Conservation (phyloP, 1,140 invertebrate genomes). For the Capitella teleta region DNA sequence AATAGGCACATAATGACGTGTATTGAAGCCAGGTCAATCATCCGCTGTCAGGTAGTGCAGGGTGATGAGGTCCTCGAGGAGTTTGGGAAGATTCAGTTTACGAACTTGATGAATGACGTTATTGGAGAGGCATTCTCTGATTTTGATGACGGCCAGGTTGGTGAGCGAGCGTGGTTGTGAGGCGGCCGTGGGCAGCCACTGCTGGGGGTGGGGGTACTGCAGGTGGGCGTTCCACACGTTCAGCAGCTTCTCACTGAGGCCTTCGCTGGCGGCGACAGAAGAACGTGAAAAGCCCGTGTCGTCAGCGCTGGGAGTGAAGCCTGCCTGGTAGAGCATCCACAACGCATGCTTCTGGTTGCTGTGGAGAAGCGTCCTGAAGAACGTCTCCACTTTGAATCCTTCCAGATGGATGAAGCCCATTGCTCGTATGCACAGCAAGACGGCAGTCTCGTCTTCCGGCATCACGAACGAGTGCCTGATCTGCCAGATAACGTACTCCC, state of each 20-base stretch:
- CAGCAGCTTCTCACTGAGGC: background rate
- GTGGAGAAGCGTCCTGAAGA: slow-evolving; percentile 6
- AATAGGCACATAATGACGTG: too few species aligned
- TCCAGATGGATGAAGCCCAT: slow-evolving; percentile 7
- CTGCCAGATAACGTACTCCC: slow-evolving; percentile 11
- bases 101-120: slow-evolving; percentile 5
- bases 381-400: slow-evolving; percentile 11
- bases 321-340: slow-evolving; percentile 6
- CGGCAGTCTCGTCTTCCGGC: background rate
- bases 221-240: background rate
- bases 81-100: slow-evolving; percentile 1
- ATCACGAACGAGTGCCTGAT: slow-evolving; percentile 4
- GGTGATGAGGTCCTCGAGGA: slow-evolving; percentile 1
- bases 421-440: slow-evolving; percentile 6
- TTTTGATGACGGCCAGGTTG: slow-evolving; percentile 7
- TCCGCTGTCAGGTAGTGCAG: too few species aligned
- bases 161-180: slow-evolving; percentile 4
- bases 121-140: slow-evolving; percentile 1
- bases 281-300: too few species aligned
- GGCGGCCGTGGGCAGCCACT: background rate
- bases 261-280: background rate
- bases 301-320: slow-evolving; percentile 3
- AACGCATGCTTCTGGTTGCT: slow-evolving; percentile 7
- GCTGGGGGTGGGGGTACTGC: background rate
- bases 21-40: too few species aligned